phyloP scores from a whole-genome alignment of 2,797 vertebrate species.

The Pseudochromis fuscus region DNA sequence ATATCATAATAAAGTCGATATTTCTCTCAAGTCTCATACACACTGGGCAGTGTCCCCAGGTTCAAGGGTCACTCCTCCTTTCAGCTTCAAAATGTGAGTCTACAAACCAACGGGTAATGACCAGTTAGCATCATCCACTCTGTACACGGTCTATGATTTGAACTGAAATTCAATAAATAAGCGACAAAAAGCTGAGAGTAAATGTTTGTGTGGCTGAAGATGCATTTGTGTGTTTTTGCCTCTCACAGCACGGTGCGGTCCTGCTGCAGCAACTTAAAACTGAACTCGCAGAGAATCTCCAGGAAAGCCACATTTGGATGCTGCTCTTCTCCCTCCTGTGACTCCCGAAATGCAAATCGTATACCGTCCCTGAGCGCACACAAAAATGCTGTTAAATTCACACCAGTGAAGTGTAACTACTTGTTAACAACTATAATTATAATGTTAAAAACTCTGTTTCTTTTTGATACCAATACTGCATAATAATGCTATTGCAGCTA shows the following conservation, averaged over 20 bases:
- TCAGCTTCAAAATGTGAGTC: too few species aligned
- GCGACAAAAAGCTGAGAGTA: background rate
- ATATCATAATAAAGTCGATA: too few species aligned
- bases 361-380: conserved; percentile 86
- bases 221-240: conserved; percentile 8
- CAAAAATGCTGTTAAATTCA: background rate
- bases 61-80: too few species aligned
- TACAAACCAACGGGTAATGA: too few species aligned
- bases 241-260: conserved; percentile 89
- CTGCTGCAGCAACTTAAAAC: conserved; percentile 87
- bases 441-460: too few species aligned
- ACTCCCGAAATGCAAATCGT: conserved; percentile 84
- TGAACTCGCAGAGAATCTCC: conserved; percentile 92
- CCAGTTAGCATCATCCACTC: too few species aligned
- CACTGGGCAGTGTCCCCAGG: too few species aligned
- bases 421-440: too few species aligned
- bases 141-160: too few species aligned
- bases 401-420: background rate
- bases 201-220: background rate
- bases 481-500: too few species aligned
- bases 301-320: conserved; percentile 88
- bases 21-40: too few species aligned
- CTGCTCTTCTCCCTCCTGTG: conserved; percentile 56
- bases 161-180: too few species aligned
- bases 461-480: background rate